A percentile compares a stretch with the other conserved stretches of the same genome.
Conservation (phyloP, 2,797 vertebrate genomes). For the Rhinogobio ventralis region DNA sequence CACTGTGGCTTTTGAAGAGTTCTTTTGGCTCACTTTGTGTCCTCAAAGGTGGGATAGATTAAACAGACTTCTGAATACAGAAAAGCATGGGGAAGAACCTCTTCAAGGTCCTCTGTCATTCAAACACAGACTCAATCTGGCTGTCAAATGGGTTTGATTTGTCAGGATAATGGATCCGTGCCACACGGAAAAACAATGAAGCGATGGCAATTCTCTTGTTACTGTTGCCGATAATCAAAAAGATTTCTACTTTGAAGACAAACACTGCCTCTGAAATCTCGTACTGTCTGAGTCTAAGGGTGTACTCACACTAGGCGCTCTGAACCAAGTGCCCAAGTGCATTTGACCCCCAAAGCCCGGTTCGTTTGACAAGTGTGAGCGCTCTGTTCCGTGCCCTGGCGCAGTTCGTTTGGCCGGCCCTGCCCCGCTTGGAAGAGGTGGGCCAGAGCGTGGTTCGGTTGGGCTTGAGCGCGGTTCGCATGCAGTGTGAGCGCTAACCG, state of each 20-base stretch:
- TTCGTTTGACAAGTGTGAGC: too few relatives aligned
- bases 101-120: neutral
- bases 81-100: slow-evolving; percentile 15
- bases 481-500: too few relatives aligned
- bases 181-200: neutral
- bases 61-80: slow-evolving; percentile 28
- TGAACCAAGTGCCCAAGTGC: too few relatives aligned
- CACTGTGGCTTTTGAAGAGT: slow-evolving; percentile 28
- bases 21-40: slow-evolving; percentile 24
- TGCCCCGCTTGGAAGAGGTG: too few relatives aligned
- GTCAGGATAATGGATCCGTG: slow-evolving; percentile 16
- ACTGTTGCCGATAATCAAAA: neutral
- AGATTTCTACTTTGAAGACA: neutral
- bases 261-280: neutral
- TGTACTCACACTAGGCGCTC: too few relatives aligned
- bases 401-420: too few relatives aligned
- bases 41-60: slow-evolving; percentile 33
- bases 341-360: too few relatives aligned
- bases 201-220: neutral
- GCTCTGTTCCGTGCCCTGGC: too few relatives aligned
- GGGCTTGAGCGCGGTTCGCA: too few relatives aligned
- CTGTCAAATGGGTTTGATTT: slow-evolving; percentile 20
- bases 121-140: slow-evolving; percentile 2
- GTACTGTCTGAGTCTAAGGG: neutral
- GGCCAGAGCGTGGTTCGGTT: too few relatives aligned